Evolutionary conservation across 2,888 invertebrate genomes (phyloP).

Genomic region (Drosophila algonquin): DNA sequence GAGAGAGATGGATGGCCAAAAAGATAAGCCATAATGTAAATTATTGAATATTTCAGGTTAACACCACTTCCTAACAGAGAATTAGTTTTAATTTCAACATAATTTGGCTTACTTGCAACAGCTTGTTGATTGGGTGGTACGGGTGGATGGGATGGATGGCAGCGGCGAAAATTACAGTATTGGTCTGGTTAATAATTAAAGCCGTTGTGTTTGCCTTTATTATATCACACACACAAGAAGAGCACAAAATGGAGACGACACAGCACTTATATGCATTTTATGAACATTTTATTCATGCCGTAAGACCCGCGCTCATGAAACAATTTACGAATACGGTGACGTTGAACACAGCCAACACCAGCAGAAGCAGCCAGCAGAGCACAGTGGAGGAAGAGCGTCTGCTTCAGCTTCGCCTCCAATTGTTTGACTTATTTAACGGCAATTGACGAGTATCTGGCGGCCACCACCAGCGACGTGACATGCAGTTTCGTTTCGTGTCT

Average conservation of each 20-base stretch:
- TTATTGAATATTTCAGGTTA: constrained; percentile 35
- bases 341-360: constrained; percentile 43
- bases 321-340: constrained; percentile 64
- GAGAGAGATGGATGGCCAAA: constrained; percentile 16
- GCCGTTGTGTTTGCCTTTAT: constrained; percentile 21
- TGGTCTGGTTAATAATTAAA: constrained; percentile 12
- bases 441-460: constrained; percentile 26
- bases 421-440: constrained; percentile 39
- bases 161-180: not conserved
- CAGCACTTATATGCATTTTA: constrained; percentile 33
- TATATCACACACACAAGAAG: constrained; percentile 33
- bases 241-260: constrained; percentile 12
- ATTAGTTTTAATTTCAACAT: constrained; percentile 9
- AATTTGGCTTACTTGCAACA: constrained; percentile 31
- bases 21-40: constrained; percentile 24
- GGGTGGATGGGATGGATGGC: not conserved
- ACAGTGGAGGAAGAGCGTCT: not conserved
- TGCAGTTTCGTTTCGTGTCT: constrained; percentile 24
- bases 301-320: constrained; percentile 21
- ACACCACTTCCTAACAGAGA: constrained; percentile 11
- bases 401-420: constrained; percentile 27
- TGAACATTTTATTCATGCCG: constrained; percentile 18
- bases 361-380: constrained; percentile 2
- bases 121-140: not conserved
- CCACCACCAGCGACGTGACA: constrained; percentile 23